phyloP scores from a whole-genome alignment of 2,113 vertebrate species.

The Psilopogon haemacephalus region DNA sequence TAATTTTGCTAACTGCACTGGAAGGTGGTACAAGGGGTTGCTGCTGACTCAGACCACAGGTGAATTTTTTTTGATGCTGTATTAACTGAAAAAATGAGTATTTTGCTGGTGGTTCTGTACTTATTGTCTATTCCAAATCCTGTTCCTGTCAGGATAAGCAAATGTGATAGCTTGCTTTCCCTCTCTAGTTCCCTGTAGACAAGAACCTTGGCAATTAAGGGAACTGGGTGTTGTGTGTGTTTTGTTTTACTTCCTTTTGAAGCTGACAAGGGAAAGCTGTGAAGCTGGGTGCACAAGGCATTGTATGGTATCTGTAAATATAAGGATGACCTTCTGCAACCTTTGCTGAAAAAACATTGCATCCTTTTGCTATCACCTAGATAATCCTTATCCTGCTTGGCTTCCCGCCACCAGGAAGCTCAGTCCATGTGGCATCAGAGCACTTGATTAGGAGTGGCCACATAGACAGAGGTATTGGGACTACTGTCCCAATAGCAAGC shows the following conservation, averaged over 20 bases:
- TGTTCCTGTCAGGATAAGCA: conserved; percentile 9
- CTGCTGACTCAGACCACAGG: not conserved
- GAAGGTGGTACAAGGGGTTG: not conserved
- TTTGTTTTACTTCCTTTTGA: not conserved
- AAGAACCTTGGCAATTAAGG: conserved; percentile 30
- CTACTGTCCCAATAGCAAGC: not conserved
- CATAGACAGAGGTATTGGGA: not conserved
- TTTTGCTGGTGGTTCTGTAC: not conserved
- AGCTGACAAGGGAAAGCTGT: conserved; percentile 36
- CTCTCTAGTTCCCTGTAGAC: conserved; percentile 14
- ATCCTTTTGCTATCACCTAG: conserved; percentile 34
- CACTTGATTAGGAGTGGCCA: not conserved
- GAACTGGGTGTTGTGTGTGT: not conserved
- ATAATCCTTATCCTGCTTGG: conserved; percentile 61
- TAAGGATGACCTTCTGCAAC: conserved; percentile 52
- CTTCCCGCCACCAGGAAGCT: conserved; percentile 36
- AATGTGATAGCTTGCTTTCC: not conserved
- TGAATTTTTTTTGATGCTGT: not conserved
- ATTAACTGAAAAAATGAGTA: not conserved
- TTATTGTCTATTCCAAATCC: not conserved
- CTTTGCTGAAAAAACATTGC: conserved; percentile 49
- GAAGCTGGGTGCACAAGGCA: conserved; percentile 30
- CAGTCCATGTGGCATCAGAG: conserved; percentile 6
- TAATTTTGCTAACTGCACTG: not conserved
- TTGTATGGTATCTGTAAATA: conserved; percentile 49